phyloP scores from a whole-genome alignment of 2,888 invertebrate species.

The Eilema griseolum region DNA sequence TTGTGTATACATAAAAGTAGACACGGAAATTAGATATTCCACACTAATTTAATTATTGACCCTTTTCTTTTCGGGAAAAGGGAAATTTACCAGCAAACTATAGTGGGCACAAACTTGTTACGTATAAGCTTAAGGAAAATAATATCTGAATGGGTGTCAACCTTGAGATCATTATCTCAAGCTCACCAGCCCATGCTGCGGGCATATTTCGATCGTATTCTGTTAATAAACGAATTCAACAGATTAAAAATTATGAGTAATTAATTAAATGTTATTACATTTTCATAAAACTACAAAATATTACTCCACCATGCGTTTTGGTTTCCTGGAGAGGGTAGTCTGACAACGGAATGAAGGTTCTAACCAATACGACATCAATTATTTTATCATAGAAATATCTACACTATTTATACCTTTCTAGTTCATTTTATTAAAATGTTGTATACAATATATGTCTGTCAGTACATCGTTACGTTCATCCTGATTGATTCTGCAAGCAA shows the following conservation, averaged over 20 bases:
- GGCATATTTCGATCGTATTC: too few relatives aligned
- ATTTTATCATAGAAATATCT: neutral
- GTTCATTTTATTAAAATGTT: neutral
- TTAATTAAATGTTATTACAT: too few relatives aligned
- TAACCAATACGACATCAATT: neutral
- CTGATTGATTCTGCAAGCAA: neutral
- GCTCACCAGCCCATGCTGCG: conserved; percentile 1
- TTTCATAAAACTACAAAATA: too few relatives aligned
- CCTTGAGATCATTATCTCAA: conserved; percentile 20
- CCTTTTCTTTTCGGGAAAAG: neutral
- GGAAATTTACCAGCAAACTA: neutral
- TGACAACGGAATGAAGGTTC: neutral
- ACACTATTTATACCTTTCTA: neutral
- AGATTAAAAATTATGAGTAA: too few relatives aligned
- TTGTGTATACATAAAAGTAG: neutral
- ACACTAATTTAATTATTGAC: neutral
- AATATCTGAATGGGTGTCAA: neutral
- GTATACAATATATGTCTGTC: neutral
- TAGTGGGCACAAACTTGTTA: conserved; percentile 11
- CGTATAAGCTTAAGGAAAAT: neutral
- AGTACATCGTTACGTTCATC: neutral
- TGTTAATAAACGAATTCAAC: too few relatives aligned
- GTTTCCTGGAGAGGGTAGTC: neutral
- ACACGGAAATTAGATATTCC: neutral
- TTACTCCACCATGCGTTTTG: neutral